Base-by-base conservation (phyloP, 2,113 vertebrate species). In the Sylvilagus bachmani region DNA sequence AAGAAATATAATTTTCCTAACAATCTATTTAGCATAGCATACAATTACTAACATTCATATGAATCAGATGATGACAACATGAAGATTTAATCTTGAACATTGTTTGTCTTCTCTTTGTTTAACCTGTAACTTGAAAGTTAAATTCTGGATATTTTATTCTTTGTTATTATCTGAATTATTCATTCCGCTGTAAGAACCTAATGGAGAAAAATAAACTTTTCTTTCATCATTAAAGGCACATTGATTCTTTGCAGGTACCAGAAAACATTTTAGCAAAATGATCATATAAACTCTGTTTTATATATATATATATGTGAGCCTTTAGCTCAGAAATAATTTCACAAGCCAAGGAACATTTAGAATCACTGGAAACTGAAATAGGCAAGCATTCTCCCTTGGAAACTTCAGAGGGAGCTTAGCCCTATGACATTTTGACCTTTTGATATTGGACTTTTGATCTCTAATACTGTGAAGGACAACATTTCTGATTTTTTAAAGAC, bases 41-140 rank as follows among this genome's bases (percentile, higher is more conserved):
- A 24, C 53, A 92, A 83, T 86, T 95, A 95, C 49, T 97, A 64
- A 95, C 33, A 25, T 89, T 96, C 24, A 86, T 77, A 62, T 83
- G 61, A 85, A 17, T 90, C 14, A 77, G 55, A 75, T 88, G 81
- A 75, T 90, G 69, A 83, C 74, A 97, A 93, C 92, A 89, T 88
- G 93, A 94, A 91, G 96, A 93, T 92, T 93, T 95, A 61, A 93
- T 92, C 79, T 89, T 95, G 38, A 95, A 90, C 9, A 25, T 55
- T 88, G 49, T 49, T 49, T 93, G 27, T 5, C 12, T 91, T 94
- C 36, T 95, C 31, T 87, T 90, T 94, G 53, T 95, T 88, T 95
- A 92, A 86, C n/a, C 91, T 85, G 19, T 27, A 91, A 69, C 53
- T 86, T 78, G 33, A 96, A 89, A 94, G 58, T 93, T 95, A 92